Conservation (phyloP, 1,140 invertebrate genomes). For the Phortica variegata region DNA sequence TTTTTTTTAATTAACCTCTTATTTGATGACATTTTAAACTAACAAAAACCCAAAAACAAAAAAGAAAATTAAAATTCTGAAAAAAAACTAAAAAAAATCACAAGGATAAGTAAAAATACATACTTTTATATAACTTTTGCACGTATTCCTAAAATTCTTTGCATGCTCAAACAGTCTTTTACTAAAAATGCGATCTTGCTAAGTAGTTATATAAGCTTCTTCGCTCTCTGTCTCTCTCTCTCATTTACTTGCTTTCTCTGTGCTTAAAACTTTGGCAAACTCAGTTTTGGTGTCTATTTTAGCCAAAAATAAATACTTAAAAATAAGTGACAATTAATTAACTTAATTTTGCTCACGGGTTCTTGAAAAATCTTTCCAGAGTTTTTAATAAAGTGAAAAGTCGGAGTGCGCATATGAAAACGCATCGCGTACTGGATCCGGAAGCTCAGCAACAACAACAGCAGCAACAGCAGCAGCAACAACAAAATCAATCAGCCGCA, state of each 20-base stretch:
- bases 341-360: too few relatives aligned
- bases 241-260: slow-evolving; percentile 2
- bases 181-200: slow-evolving; percentile 5
- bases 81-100: too few relatives aligned
- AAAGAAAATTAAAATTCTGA: slow-evolving; percentile 4
- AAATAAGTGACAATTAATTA: too few relatives aligned
- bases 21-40: too few relatives aligned
- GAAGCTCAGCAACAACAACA: slow-evolving; percentile 47
- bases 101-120: slow-evolving; percentile 5
- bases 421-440: slow-evolving; percentile 79
- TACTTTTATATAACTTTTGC: slow-evolving; percentile 25
- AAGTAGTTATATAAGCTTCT: slow-evolving; percentile 14
- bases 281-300: slow-evolving; percentile 31
- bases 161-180: background rate
- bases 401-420: slow-evolving; percentile 98
- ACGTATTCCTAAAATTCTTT: slow-evolving; percentile 22
- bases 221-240: background rate
- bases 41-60: slow-evolving; percentile 27
- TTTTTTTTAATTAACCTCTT: too few relatives aligned
- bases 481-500: slow-evolving; percentile 8
- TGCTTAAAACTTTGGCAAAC: too few relatives aligned
- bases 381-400: slow-evolving; percentile 97
- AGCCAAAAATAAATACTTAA: too few relatives aligned
- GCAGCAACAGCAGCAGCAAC: slow-evolving; percentile 13
- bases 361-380: slow-evolving; percentile 69